Conservation (phyloP, 1,140 invertebrate species). For the Lepidurus packardi region DNA sequence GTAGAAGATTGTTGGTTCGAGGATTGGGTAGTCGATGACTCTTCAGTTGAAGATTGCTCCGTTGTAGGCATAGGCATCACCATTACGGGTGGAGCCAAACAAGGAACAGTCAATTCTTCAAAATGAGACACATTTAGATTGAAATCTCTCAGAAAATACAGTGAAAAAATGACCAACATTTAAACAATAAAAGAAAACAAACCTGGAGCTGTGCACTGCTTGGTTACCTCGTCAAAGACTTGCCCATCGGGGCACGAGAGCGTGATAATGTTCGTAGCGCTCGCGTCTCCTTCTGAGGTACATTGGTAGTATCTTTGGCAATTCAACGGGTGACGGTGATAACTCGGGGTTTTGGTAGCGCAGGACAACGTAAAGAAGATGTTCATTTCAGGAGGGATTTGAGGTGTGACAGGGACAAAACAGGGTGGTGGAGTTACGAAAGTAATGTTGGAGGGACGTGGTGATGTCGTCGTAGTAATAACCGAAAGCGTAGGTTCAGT, state of each 20-base stretch:
- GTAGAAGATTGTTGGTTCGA: not conserved
- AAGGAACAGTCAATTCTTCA: not conserved
- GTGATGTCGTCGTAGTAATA: slow-evolving; percentile 27
- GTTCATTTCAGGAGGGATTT: slow-evolving; percentile 6
- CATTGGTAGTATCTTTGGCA: slow-evolving; percentile 81
- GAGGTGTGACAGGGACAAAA: slow-evolving; percentile 25
- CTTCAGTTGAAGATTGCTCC: not conserved
- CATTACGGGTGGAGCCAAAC: not conserved
- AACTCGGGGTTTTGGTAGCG: slow-evolving; percentile 34
- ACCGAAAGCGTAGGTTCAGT: not conserved
- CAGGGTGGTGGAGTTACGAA: slow-evolving; percentile 32
- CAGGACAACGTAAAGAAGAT: slow-evolving; percentile 29
- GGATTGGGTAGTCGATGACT: not conserved
- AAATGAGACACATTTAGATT: not conserved
- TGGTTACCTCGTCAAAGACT: slow-evolving; percentile 64
- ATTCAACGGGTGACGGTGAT: slow-evolving; percentile 65
- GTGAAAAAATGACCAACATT: not conserved
- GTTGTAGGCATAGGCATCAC: not conserved
- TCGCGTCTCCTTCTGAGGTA: slow-evolving; percentile 54
- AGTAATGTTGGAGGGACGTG: slow-evolving; percentile 27
- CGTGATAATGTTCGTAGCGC: slow-evolving; percentile 63
- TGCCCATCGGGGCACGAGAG: slow-evolving; percentile 68
- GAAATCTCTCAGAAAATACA: not conserved
- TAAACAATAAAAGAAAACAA: slow-evolving; percentile 30
- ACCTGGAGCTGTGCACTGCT: slow-evolving; percentile 57